Evolutionary conservation across 2,113 vertebrate species (phyloP).

Genomic region (Chloropsis cyanopogon): DNA sequence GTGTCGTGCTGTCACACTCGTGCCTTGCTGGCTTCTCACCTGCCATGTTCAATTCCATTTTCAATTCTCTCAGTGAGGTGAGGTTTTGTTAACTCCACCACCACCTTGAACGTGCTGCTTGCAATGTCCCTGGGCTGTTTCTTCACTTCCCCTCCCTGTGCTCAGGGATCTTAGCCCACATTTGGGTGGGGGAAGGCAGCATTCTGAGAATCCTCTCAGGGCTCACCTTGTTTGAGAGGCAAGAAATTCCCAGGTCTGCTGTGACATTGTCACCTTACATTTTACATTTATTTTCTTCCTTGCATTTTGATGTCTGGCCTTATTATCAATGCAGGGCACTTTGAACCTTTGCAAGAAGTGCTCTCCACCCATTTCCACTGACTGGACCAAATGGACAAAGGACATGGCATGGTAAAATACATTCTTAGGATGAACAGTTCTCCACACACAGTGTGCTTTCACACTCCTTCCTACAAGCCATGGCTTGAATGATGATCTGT

Average conservation of each 20-base stretch:
- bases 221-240: background rate
- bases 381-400: background rate
- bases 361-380: background rate
- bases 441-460: background rate
- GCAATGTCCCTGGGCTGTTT: background rate
- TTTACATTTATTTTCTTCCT: background rate
- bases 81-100: background rate
- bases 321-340: background rate
- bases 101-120: background rate
- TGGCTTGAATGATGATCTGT: background rate
- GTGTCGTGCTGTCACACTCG: rapidly evolving
- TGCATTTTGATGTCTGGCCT: background rate
- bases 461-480: background rate
- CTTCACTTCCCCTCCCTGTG: background rate
- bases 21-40: background rate
- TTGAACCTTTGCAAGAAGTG: background rate
- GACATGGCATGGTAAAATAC: background rate
- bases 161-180: background rate
- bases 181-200: rapidly evolving
- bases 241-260: background rate
- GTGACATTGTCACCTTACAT: background rate
- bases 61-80: rapidly evolving
- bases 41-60: background rate
- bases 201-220: background rate
- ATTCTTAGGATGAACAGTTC: background rate